These are phyloP conservation scores for Dendrocincla tyrannina DNA, from an alignment of 2,797 vertebrate genomes.

Conservation along the genomic window DNA sequence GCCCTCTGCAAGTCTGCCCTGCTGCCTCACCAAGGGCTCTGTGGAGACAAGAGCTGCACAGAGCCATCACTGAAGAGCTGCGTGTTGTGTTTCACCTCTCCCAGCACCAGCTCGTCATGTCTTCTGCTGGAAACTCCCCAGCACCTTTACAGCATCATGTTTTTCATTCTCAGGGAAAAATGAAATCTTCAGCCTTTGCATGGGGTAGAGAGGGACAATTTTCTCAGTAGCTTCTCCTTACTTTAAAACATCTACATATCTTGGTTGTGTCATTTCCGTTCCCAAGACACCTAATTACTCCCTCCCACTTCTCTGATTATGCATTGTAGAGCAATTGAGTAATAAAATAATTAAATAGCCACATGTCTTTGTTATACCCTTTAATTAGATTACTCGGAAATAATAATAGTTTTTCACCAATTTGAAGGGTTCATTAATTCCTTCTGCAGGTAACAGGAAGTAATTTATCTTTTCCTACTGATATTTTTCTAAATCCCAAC, in stretches of 20 bases:
- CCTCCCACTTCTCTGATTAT: constrained; percentile 22
- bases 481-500: background rate
- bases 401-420: constrained; percentile 13
- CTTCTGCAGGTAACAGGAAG: constrained; percentile 36
- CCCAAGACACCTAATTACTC: constrained; percentile 13
- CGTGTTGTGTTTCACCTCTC: background rate
- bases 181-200: background rate
- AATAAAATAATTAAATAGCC: constrained; percentile 46
- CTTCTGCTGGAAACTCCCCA: background rate
- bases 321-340: constrained; percentile 13
- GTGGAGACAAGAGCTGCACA: background rate
- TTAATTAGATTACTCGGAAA: constrained; percentile 24
- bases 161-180: background rate
- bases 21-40: background rate
- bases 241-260: background rate
- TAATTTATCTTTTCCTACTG: background rate
- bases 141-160: background rate
- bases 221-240: background rate
- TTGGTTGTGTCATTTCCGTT: constrained; percentile 55
- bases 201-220: background rate
- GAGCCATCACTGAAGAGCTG: background rate
- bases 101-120: background rate
- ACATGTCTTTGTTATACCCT: background rate
- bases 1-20: background rate
- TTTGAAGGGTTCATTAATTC: background rate